Evolutionary conservation across 2,888 invertebrate genomes (phyloP), one percentile per base, ranked within the genome.

Genomic region (Taphrorychus bicolor): DNA sequence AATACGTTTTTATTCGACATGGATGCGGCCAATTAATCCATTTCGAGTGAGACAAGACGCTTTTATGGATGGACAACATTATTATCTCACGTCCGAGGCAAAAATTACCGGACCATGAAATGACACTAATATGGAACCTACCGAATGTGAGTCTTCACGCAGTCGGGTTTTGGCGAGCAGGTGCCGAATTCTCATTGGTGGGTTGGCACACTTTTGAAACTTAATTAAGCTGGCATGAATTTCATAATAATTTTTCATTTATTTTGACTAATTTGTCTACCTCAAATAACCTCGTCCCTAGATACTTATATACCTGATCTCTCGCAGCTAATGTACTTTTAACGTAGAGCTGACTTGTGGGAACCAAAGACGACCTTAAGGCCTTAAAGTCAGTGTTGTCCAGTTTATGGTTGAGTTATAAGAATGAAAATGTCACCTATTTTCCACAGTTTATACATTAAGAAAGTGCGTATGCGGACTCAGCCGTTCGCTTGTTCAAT

Each of bases 391-490:
- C n/a, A n/a, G n/a, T n/a, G n/a, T n/a, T n/a, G n/a, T n/a, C n/a
- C n/a, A n/a, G n/a, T n/a, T n/a, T n/a, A n/a, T n/a, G n/a, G n/a
- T n/a, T n/a, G n/a, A n/a, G n/a, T n/a, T n/a, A n/a, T n/a, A n/a
- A n/a, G n/a, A 65, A 53, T 59, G 42, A 51, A 32, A 67, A 67
- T 70, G 62, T 59, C 54, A 57, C 51, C 61, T 61, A 64, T 70
- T 68, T 70, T 70, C 62, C 65, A 70, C 59, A 61, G 54, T 61
- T 63, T 68, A 63, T 53, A 42, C 22, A n/a, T n/a, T 54, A 53
- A 51, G 56, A 48, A 1, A 51, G 68, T 62, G 70, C 69, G 72
- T 71, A 69, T 72, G 71, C 70, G 72, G 65, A 40, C 48, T 24
- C 52, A 66, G 60, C 59, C 56, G 41, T 65, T 63, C 60, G 63